Base-by-base conservation (phyloP, 2,113 vertebrate species). In the Ageneiosus marmoratus region DNA sequence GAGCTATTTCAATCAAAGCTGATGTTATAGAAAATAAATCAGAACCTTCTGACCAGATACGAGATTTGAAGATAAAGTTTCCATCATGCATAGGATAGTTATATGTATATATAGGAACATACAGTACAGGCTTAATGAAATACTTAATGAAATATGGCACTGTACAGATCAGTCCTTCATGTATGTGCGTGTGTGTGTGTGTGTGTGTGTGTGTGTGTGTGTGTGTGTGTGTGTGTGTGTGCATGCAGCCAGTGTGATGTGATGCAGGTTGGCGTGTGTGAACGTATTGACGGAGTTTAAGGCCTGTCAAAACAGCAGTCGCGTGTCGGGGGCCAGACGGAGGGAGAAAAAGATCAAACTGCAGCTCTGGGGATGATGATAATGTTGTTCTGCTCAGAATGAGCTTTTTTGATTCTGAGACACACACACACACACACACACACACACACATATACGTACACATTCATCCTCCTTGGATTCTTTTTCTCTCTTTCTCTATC, bases 271-370 rank as follows among this genome's bases (percentile, higher is more conserved):
- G 81, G 82, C 77, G 18, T 80, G 72, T 72, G 48, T n/a, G 50
- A 88, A 83, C 75, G 70, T 87, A 84, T 77, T 51, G 18, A 56
- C 41, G 58, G 82, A 80, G 87, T 85, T 83, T 83, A 79, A 69
- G 69, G 44, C 75, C 60, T 88, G 84, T 86, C 79, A 88, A 80
- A 85, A 85, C 82, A 85, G 29, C 69, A 62, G 74, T 70, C 18
- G 18, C 29, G 29, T 80, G 69, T 79, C 83, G 50, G 74, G 63
- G 27, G n/a, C 37, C 77, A 70, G 79, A 83, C 32, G 37, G 44
- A 73, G 60, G 18, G 29, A 85, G 81, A 46, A 73, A 84, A 48
- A 82, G 77, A 81, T 88, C 63, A 86, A 75, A 82, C 74, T 62
- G 75, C 56, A 76, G 76, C 77, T 62, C 56, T 78, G 60, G 55